These are phyloP conservation scores for Orthosia cruda DNA, from an alignment of 2,888 invertebrate genomes.

Conservation along the genomic window DNA sequence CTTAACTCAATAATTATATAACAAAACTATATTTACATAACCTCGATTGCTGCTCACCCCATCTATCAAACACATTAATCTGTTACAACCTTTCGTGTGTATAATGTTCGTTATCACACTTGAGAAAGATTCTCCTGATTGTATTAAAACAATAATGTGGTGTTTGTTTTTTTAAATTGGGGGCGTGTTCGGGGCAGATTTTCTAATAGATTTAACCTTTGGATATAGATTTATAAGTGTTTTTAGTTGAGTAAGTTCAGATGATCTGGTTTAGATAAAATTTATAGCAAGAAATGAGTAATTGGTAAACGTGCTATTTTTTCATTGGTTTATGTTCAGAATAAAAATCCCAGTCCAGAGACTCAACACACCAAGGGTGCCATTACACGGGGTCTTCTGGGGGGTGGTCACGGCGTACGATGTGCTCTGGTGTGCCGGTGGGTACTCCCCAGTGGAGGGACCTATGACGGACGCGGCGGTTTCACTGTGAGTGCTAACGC, in stretches of 20 bases:
- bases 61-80: slow-evolving; percentile 65
- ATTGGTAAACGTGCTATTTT: neutral
- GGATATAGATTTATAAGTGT: slow-evolving; percentile 60
- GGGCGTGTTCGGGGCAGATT: slow-evolving; percentile 43
- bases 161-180: slow-evolving; percentile 49
- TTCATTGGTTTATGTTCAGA: neutral
- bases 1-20: slow-evolving; percentile 59
- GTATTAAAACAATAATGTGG: slow-evolving; percentile 47
- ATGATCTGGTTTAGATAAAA: slow-evolving; percentile 45
- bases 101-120: slow-evolving; percentile 59
- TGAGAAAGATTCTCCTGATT: slow-evolving; percentile 50
- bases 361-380: too few species aligned
- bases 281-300: slow-evolving; percentile 9
- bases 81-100: slow-evolving; percentile 65
- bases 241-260: slow-evolving; percentile 43
- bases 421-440: too few species aligned
- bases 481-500: too few species aligned
- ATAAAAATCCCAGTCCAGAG: too few species aligned
- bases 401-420: too few species aligned
- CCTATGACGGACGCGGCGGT: too few species aligned
- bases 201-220: slow-evolving; percentile 52
- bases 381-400: too few species aligned
- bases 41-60: slow-evolving; percentile 41
- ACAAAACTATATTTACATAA: slow-evolving; percentile 58
- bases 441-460: too few species aligned